Evolutionary conservation across 2,113 vertebrate genomes (phyloP).

Genomic region (Psammodynastes pulverulentus): DNA sequence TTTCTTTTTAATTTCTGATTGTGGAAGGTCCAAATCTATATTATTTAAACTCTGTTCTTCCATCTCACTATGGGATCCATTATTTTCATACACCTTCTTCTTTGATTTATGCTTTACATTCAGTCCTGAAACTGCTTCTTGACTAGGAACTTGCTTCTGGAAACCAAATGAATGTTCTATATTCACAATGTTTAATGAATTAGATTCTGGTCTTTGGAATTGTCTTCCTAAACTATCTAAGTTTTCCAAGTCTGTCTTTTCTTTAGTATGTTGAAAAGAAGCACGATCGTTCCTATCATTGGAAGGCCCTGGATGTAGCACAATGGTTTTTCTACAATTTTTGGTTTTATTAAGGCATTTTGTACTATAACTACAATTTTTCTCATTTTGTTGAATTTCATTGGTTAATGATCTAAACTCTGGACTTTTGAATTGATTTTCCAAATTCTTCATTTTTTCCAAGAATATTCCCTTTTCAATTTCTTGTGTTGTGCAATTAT

Average conservation of each 20-base stretch:
- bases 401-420: not conserved
- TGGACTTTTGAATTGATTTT: conserved; percentile 26
- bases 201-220: conserved; percentile 13
- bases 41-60: conserved; percentile 1
- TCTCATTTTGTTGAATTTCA: not conserved
- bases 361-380: not conserved
- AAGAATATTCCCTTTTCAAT: not conserved
- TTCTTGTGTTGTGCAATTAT: conserved; percentile 6
- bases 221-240: not conserved
- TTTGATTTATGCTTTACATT: conserved; percentile 40
- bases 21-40: not conserved
- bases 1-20: conserved; percentile 25
- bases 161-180: conserved; percentile 17
- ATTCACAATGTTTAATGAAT: conserved; percentile 20
- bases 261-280: conserved; percentile 1
- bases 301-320: conserved; percentile 27
- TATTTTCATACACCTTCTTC: conserved; percentile 33
- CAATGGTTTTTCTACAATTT: not conserved
- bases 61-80: conserved; percentile 22
- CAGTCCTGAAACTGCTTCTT: conserved; percentile 16
- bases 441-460: conserved; percentile 21
- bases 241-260: not conserved
- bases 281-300: conserved; percentile 2
- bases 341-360: not conserved
- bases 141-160: conserved; percentile 21